Percentiles rank a stretch among this genome's conserved stretches.
These are phyloP conservation scores for Mixornis gularis DNA, from an alignment of 2,113 vertebrate species.

Conservation along the genomic window DNA sequence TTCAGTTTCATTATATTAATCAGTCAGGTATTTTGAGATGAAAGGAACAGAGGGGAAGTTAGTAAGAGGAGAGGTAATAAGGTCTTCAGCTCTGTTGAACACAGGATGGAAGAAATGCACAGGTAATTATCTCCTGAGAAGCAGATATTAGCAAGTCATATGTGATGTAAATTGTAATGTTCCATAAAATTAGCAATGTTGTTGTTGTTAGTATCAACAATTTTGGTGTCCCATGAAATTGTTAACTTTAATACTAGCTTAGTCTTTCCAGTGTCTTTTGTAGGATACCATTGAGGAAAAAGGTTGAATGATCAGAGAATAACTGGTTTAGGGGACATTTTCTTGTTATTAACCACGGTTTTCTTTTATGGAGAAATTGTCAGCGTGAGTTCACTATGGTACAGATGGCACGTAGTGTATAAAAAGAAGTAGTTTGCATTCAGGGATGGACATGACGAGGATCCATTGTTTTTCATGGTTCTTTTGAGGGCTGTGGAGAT, in stretches of 20 bases:
- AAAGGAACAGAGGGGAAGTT: constrained; percentile 11
- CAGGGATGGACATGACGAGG: not conserved
- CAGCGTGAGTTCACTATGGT: not conserved
- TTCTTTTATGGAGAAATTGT: not conserved
- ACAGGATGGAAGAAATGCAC: not conserved
- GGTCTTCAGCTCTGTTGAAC: constrained; percentile 23
- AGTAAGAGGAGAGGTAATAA: constrained; percentile 1
- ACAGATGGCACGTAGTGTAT: not conserved
- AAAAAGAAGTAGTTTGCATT: not conserved
- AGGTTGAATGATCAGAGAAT: not conserved
- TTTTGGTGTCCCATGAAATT: not conserved
- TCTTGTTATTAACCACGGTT: not conserved
- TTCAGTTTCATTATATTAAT: constrained; percentile 43
- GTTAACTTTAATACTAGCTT: not conserved
- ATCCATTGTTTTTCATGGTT: not conserved
- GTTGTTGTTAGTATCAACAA: not conserved
- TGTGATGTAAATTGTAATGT: not conserved
- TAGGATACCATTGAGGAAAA: not conserved
- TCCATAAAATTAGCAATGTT: not conserved
- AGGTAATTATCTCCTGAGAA: constrained; percentile 46
- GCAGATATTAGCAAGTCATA: not conserved
- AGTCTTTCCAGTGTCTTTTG: not conserved
- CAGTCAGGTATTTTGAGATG: constrained; percentile 12
- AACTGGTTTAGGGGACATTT: not conserved
- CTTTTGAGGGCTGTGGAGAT: not conserved